These are phyloP conservation scores for Pyrgus malvae DNA, from an alignment of 2,888 invertebrate species.

Conservation along the genomic window DNA sequence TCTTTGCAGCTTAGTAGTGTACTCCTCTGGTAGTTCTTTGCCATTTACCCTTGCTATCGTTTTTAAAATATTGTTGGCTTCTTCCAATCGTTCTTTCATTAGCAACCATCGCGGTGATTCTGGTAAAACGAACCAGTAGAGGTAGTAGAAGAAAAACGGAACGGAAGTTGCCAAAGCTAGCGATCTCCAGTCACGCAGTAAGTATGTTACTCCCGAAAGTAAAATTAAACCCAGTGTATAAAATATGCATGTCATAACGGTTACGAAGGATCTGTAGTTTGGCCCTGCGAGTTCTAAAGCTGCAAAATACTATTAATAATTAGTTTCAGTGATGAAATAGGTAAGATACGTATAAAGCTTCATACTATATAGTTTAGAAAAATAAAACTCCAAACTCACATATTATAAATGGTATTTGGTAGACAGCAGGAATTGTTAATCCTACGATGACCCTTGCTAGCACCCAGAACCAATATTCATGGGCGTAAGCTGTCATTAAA, in stretches of 20 bases:
- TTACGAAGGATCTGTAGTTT: slow-evolving; percentile 94
- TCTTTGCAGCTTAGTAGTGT: slow-evolving; percentile 87
- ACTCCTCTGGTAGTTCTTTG: slow-evolving; percentile 87
- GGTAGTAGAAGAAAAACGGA: slow-evolving; percentile 91
- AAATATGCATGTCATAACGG: slow-evolving; percentile 95
- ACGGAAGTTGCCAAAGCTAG: slow-evolving; percentile 91
- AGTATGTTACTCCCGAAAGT: slow-evolving; percentile 91
- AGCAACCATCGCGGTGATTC: slow-evolving; percentile 96
- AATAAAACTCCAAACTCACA: slow-evolving; percentile 86
- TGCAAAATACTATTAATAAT: slow-evolving; percentile 79
- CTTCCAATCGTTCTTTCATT: slow-evolving; percentile 90
- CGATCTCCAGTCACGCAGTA: slow-evolving; percentile 91
- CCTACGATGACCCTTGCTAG: slow-evolving; percentile 92
- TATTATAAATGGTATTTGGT: slow-evolving; percentile 97
- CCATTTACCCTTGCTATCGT: slow-evolving; percentile 90
- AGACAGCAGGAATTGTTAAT: slow-evolving; percentile 94
- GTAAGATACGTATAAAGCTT: too few species aligned
- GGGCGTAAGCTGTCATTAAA: slow-evolving; percentile 89
- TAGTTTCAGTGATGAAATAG: too few species aligned
- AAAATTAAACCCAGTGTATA: slow-evolving; percentile 93
- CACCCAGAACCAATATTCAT: slow-evolving; percentile 92
- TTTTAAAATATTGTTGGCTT: slow-evolving; percentile 90
- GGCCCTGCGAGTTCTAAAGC: slow-evolving; percentile 95
- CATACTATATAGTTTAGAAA: too few species aligned
- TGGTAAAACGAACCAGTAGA: slow-evolving; percentile 93